phyloP scores from a whole-genome alignment of 2,888 invertebrate species.

The Troides oblongomaculatus region DNA sequence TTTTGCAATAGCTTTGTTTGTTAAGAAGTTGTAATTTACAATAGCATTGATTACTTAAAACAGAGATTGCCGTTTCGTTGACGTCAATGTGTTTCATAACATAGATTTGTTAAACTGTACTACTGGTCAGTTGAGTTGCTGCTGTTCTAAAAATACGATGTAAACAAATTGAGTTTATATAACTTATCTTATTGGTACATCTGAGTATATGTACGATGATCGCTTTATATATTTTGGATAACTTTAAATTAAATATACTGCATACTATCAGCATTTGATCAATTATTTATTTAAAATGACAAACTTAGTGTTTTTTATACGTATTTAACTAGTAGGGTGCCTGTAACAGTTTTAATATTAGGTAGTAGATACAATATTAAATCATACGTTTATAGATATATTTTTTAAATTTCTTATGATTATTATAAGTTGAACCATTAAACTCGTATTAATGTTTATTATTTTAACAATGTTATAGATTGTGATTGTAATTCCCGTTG shows the following conservation, averaged over 20 bases:
- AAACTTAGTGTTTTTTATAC: too few relatives aligned
- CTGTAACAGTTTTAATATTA: too few relatives aligned
- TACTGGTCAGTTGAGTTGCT: conserved; percentile 6
- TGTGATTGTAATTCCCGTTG: too few relatives aligned
- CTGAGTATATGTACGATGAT: not conserved
- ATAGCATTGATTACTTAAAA: not conserved
- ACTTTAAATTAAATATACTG: not conserved
- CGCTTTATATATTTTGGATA: not conserved
- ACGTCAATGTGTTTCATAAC: conserved; percentile 2
- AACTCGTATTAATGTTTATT: too few relatives aligned
- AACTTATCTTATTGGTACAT: not conserved
- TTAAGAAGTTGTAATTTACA: not conserved
- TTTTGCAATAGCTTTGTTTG: not conserved
- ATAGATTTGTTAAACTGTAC: conserved; percentile 7
- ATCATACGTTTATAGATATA: too few relatives aligned
- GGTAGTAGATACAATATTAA: too few relatives aligned
- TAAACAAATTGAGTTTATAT: conserved; percentile 4
- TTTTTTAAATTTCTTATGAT: too few relatives aligned
- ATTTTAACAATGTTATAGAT: too few relatives aligned
- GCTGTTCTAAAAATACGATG: conserved; percentile 17
- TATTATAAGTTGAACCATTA: too few relatives aligned
- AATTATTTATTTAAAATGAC: too few relatives aligned
- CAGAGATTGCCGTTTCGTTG: not conserved
- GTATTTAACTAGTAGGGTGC: too few relatives aligned
- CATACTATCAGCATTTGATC: too few relatives aligned